Percentiles rank a stretch among this genome's conserved stretches.
These are phyloP conservation scores for Archocentrus centrarchus DNA, from an alignment of 2,113 vertebrate species.

Conservation along the genomic window DNA sequence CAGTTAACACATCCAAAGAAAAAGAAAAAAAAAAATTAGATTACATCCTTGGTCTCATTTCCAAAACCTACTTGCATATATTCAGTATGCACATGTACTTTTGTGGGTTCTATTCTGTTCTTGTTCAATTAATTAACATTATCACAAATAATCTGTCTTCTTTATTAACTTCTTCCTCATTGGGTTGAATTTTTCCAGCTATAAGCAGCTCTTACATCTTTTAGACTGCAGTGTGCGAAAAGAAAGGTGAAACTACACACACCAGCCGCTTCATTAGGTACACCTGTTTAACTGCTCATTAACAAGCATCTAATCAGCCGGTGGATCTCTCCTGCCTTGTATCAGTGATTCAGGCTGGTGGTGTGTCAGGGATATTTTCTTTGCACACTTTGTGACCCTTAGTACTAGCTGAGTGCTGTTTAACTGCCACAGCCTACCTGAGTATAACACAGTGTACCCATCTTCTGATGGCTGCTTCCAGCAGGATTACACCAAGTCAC, in stretches of 20 bases:
- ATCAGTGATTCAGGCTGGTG: too few relatives aligned
- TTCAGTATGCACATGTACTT: not conserved
- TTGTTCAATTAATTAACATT: too few relatives aligned
- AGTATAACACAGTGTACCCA: too few relatives aligned
- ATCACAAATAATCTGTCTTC: too few relatives aligned
- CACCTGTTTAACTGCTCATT: not conserved
- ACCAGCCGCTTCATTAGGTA: not conserved
- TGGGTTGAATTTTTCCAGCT: not conserved
- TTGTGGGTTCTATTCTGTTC: not conserved
- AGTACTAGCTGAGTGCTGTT: too few relatives aligned
- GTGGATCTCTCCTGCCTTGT: too few relatives aligned
- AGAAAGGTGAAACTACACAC: not conserved
- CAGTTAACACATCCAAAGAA: conserved; percentile 10
- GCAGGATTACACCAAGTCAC: too few relatives aligned
- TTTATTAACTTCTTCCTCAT: not conserved
- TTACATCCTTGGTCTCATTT: not conserved
- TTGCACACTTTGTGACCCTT: too few relatives aligned
- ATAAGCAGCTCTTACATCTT: not conserved
- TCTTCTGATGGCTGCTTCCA: too few relatives aligned
- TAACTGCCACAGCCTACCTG: too few relatives aligned
- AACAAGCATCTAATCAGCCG: not conserved
- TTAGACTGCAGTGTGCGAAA: not conserved
- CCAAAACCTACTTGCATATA: not conserved
- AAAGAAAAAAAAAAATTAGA: not conserved
- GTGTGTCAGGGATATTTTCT: too few relatives aligned